These are phyloP conservation scores for Myxocyprinus asiaticus DNA, from an alignment of 2,113 vertebrate species.

Conservation along the genomic window DNA sequence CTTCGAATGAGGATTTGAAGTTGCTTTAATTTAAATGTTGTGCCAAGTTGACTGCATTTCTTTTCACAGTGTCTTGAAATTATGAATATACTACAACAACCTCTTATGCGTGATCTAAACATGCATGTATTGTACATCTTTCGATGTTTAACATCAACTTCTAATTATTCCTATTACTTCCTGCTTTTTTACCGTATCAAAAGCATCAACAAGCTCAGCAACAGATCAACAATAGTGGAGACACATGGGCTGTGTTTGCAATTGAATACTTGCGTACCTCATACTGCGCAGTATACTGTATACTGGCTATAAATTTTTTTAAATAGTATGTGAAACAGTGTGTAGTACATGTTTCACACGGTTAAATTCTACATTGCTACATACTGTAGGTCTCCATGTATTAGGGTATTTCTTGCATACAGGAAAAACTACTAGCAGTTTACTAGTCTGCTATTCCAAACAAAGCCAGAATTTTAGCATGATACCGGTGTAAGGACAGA, in stretches of 20 bases:
- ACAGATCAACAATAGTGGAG: neutral
- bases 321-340: neutral
- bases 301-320: neutral
- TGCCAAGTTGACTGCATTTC: constrained; percentile 50
- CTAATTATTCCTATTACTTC: neutral
- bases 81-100: constrained; percentile 42
- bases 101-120: constrained; percentile 45
- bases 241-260: neutral
- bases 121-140: constrained; percentile 47
- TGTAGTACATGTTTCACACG: neutral
- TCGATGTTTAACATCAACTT: constrained; percentile 10
- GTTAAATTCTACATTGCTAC: neutral
- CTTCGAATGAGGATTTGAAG: neutral
- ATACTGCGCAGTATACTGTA: neutral
- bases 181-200: neutral
- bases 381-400: too few species aligned
- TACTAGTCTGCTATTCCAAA: too few species aligned
- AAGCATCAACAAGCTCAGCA: constrained; percentile 12
- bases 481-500: constrained; percentile 29
- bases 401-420: too few species aligned
- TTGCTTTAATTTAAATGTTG: constrained; percentile 35
- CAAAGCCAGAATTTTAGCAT: neutral
- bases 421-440: neutral
- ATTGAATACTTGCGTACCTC: neutral
- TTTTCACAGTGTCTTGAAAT: constrained; percentile 39